Base-by-base conservation (phyloP, 2,888 invertebrate genomes). In the Drosophila nr. medialis region DNA sequence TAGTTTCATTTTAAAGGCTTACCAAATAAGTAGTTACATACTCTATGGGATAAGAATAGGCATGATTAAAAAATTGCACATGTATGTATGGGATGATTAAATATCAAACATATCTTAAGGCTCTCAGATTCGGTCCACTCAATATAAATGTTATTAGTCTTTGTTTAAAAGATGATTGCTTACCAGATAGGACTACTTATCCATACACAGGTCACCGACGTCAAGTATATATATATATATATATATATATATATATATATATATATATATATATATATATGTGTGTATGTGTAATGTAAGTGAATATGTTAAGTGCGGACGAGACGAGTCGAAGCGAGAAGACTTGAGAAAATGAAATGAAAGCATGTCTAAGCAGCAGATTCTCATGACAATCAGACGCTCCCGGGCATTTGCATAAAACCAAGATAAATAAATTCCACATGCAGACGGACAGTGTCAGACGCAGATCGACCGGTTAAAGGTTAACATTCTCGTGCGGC, bases 381-480 rank as follows among this genome's bases (percentile, higher is more conserved):
- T 72, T 72, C 77, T 63, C 82, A 75, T 75, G 80, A 82, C 82
- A 80, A 77, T 80, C 82, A 64, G 56, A 59, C 61, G 75, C 82
- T 70, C n/a, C 32, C 13, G 70, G 74, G 62, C 72, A 81, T 81
- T 81, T 82, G 72, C 81, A 81, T 81, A 82, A 81, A 75, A 69
- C 74, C 68, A 82, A 81, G 74, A 80, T 82, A 81, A 81, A 81
- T 82, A 82, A 74, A 82, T 75, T 79, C 69, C 61, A 59, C 38
- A 61, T 60, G 70, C 51, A 72, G 77, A 68, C 73, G 67, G 63
- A 69, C 65, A 70, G 65, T 76, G 72, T 70, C 80, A 77, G 77
- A 60, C 72, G 70, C 68, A 77, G 81, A 77, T 81, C 82, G 83
- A 82, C 75, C 82, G 77, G 81, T 73, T 82, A 81, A 80, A 82